Evolutionary conservation across 1,140 invertebrate genomes (phyloP).

Genomic region (Maniola jurtina): DNA sequence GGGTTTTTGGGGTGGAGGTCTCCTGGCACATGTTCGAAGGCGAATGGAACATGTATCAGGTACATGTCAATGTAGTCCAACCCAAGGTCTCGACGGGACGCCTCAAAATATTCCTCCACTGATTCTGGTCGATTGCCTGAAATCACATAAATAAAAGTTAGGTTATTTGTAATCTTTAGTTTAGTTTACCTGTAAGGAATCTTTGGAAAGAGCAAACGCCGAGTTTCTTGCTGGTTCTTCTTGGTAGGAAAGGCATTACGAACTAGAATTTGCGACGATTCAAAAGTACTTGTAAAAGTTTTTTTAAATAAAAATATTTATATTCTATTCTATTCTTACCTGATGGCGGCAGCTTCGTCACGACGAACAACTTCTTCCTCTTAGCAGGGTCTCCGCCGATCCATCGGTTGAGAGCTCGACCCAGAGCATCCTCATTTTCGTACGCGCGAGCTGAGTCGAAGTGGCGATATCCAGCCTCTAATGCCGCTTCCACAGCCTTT

Average conservation of each 20-base stretch:
- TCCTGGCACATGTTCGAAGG: conserved; percentile 62
- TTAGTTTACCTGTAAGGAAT: too few relatives aligned
- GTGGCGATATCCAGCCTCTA: conserved; percentile 84
- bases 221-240: too few relatives aligned
- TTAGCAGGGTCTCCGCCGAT: conserved; percentile 80
- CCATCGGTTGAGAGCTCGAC: conserved; percentile 82
- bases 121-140: conserved; percentile 74
- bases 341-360: conserved; percentile 81
- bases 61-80: conserved; percentile 86
- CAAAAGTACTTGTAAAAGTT: too few relatives aligned
- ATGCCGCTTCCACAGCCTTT: conserved; percentile 78
- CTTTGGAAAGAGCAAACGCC: too few relatives aligned
- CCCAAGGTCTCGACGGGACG: conserved; percentile 80
- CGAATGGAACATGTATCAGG: conserved; percentile 82
- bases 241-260: too few relatives aligned
- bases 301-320: too few relatives aligned
- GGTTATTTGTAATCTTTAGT: background rate
- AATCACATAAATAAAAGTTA: background rate
- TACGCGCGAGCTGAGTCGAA: conserved; percentile 84
- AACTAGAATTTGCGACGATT: too few relatives aligned
- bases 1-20: conserved; percentile 74
- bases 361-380: conserved; percentile 85
- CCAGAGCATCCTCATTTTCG: conserved; percentile 82
- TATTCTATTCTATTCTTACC: too few relatives aligned
- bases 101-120: conserved; percentile 81